Percentiles rank a stretch among this genome's conserved stretches.
These are phyloP conservation scores for Spodoptera litura DNA, from an alignment of 1,140 invertebrate genomes.

Conservation along the genomic window DNA sequence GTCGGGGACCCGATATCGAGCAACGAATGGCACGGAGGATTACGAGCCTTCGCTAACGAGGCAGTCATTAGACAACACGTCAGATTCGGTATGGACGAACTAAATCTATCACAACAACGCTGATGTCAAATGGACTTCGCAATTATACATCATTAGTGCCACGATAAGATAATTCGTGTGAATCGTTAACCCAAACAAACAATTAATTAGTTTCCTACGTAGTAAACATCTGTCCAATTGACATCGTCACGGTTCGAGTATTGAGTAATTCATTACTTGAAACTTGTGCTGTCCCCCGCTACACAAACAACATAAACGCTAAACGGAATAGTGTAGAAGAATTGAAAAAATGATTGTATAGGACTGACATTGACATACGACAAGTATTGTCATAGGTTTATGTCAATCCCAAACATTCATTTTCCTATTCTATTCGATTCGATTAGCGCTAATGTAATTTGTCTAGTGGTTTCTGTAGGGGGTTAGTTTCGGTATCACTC, in stretches of 20 bases:
- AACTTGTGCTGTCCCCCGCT: neutral
- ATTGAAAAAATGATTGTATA: too few species aligned
- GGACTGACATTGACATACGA: too few species aligned
- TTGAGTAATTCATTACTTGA: slow-evolving; percentile 23
- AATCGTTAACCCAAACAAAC: slow-evolving; percentile 27
- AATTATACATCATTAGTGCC: slow-evolving; percentile 11
- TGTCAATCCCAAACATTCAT: too few species aligned
- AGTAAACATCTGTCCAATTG: slow-evolving; percentile 36
- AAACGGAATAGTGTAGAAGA: too few species aligned
- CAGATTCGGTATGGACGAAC: slow-evolving; percentile 82
- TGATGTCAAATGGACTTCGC: slow-evolving; percentile 54
- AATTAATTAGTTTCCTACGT: slow-evolving; percentile 36
- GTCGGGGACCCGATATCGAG: slow-evolving; percentile 78
- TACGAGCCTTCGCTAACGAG: slow-evolving; percentile 82
- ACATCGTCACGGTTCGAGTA: slow-evolving; percentile 21
- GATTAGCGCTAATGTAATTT: neutral
- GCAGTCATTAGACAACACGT: slow-evolving; percentile 85
- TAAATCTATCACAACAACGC: slow-evolving; percentile 46
- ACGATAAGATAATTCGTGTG: slow-evolving; percentile 18
- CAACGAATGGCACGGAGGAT: slow-evolving; percentile 80
- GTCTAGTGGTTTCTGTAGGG: slow-evolving; percentile 13
- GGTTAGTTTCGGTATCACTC: slow-evolving; percentile 37
- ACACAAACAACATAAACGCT: too few species aligned
- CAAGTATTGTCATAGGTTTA: too few species aligned
- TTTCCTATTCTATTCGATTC: too few species aligned